A percentile compares a stretch with the other conserved stretches of the same genome.
Conservation (phyloP, 2,113 vertebrate species). For the Crypturellus undulatus region DNA sequence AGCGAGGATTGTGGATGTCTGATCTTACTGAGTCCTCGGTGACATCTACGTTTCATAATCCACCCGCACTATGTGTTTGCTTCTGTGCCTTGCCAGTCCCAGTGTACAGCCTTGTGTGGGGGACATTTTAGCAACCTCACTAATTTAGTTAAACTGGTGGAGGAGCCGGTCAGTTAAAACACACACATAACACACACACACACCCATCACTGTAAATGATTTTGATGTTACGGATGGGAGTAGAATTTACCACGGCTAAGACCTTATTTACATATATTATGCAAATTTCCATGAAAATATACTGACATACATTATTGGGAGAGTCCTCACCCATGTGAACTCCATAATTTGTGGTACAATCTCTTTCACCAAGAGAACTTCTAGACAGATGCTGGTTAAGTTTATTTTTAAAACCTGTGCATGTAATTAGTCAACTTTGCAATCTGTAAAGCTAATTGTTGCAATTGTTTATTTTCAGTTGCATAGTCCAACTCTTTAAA, state of each 20-base stretch:
- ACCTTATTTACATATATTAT: slow-evolving; percentile 51
- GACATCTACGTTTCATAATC: slow-evolving; percentile 18
- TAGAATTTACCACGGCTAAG: slow-evolving; percentile 25
- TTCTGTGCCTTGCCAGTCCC: background rate
- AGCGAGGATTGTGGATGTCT: background rate
- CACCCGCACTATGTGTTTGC: background rate
- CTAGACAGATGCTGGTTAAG: background rate
- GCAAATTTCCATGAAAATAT: slow-evolving; percentile 29
- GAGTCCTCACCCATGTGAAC: background rate
- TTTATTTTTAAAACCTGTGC: background rate
- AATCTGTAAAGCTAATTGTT: slow-evolving; percentile 24
- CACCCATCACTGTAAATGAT: background rate
- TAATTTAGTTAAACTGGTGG: slow-evolving; percentile 12
- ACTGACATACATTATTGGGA: slow-evolving; percentile 35
- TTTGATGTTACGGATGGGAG: slow-evolving; percentile 6
- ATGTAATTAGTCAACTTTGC: slow-evolving; percentile 2
- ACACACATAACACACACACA: background rate
- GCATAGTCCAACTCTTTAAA: background rate
- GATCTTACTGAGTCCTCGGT: background rate
- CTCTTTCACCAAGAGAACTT: background rate
- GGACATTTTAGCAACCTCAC: background rate
- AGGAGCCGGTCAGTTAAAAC: slow-evolving; percentile 28
- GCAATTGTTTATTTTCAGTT: slow-evolving; percentile 36
- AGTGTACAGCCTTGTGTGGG: background rate
- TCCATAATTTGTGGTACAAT: background rate